A percentile compares a stretch with the other conserved stretches of the same genome.
phyloP scores from a whole-genome alignment of 2,797 vertebrate genomes.

The Danio kyathit region DNA sequence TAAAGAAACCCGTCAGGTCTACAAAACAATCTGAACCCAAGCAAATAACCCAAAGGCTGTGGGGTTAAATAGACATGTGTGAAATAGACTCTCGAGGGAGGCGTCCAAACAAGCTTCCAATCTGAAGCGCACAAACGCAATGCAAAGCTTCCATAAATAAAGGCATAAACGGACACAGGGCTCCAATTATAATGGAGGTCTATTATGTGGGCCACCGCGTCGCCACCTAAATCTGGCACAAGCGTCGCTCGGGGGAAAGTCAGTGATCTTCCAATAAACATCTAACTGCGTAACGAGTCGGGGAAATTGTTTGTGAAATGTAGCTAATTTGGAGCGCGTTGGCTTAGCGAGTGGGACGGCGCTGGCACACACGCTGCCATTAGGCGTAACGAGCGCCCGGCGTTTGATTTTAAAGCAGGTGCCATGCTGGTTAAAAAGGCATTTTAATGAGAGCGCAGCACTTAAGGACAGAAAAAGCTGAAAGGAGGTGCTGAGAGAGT shows the following conservation, averaged over 20 bases:
- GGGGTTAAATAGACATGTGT: conserved; percentile 39
- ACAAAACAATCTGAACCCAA: background rate
- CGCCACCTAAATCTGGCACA: conserved; percentile 71
- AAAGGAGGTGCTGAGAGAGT: conserved; percentile 72
- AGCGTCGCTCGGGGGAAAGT: conserved; percentile 64
- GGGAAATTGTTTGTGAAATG: conserved; percentile 83
- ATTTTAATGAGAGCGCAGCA: conserved; percentile 80
- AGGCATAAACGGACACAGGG: conserved; percentile 48
- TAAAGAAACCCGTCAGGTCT: background rate
- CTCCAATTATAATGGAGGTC: conserved; percentile 69
- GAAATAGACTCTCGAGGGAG: background rate
- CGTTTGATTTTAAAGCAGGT: conserved; percentile 79
- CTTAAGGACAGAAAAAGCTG: conserved; percentile 69
- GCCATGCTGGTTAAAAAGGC: conserved; percentile 76
- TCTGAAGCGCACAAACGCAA: conserved; percentile 51
- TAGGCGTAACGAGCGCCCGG: conserved; percentile 81
- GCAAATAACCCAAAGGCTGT: conserved; percentile 53
- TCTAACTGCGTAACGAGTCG: conserved; percentile 75
- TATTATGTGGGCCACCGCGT: conserved; percentile 72
- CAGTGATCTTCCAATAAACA: conserved; percentile 81
- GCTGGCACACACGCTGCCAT: conserved; percentile 75
- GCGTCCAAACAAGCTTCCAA: background rate
- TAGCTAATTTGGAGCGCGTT: conserved; percentile 75
- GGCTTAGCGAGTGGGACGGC: conserved; percentile 64
- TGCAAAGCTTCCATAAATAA: conserved; percentile 61